Evolutionary conservation across 2,113 vertebrate genomes (phyloP).

Genomic region (Tympanuchus pallidicinctus): DNA sequence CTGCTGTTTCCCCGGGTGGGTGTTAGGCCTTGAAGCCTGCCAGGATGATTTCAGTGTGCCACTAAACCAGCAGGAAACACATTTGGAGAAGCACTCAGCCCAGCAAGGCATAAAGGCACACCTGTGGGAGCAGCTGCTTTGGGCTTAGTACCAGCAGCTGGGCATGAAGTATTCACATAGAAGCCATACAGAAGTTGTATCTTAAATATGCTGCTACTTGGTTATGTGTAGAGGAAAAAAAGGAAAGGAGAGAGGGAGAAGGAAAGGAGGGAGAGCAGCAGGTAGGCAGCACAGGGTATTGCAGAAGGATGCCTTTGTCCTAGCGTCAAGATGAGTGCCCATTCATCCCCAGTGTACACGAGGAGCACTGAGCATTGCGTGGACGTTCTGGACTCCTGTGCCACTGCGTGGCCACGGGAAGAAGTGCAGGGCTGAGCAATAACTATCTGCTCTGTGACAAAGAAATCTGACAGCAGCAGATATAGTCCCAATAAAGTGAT

Average conservation of each 20-base stretch:
- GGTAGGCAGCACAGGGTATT: rapidly evolving
- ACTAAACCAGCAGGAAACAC: neutral
- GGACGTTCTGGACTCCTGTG: conserved; percentile 21
- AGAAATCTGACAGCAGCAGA: neutral
- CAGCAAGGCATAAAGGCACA: too few species aligned
- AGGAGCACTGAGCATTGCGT: rapidly evolving
- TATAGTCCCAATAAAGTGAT: neutral
- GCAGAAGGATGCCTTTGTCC: rapidly evolving
- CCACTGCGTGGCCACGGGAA: neutral
- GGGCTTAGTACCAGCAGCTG: neutral
- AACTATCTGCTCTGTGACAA: neutral
- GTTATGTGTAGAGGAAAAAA: rapidly evolving
- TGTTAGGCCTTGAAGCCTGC: neutral
- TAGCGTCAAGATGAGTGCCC: rapidly evolving
- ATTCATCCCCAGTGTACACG: rapidly evolving
- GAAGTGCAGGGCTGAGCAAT: neutral
- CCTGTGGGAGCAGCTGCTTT: neutral
- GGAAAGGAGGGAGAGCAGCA: neutral
- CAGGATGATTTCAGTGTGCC: rapidly evolving
- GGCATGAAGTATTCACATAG: rapidly evolving
- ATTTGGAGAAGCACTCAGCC: too few species aligned
- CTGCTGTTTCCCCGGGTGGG: neutral
- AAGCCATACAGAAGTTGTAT: neutral
- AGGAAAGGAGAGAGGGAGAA: too few species aligned
- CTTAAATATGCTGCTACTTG: neutral